These are phyloP conservation scores for Tichodroma muraria DNA, from an alignment of 2,113 vertebrate species.

Conservation along the genomic window DNA sequence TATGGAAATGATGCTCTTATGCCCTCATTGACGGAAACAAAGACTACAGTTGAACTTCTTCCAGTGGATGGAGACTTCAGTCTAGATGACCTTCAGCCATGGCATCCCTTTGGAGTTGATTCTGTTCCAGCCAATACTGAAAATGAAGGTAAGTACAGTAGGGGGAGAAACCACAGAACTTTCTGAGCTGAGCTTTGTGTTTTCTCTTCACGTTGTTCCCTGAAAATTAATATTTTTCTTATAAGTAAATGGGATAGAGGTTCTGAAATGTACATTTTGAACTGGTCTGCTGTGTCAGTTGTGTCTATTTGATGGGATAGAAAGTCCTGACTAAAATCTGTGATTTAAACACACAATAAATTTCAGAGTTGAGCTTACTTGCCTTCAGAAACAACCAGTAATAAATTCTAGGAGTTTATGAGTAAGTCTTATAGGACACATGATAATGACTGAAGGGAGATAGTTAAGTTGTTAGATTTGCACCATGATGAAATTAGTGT, in stretches of 20 bases:
- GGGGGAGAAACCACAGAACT: background rate
- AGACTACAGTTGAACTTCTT: constrained; percentile 86
- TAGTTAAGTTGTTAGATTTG: background rate
- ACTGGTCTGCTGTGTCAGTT: background rate
- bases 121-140: constrained; percentile 92
- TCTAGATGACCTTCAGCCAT: constrained; percentile 85
- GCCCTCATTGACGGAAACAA: constrained; percentile 88
- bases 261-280: background rate
- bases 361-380: background rate
- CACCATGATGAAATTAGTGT: background rate
- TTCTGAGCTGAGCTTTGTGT: background rate
- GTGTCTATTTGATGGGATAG: background rate
- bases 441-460: background rate
- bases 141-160: constrained; percentile 82
- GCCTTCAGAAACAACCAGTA: background rate
- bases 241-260: background rate
- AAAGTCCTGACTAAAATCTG: background rate
- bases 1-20: constrained; percentile 98
- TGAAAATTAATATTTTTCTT: background rate
- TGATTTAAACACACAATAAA: background rate
- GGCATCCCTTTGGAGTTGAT: constrained; percentile 91
- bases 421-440: background rate
- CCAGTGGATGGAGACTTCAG: constrained; percentile 84
- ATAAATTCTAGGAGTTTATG: background rate
- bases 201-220: background rate